Evolutionary conservation across 2,888 invertebrate genomes (phyloP).

Genomic region (Leptinotarsa juncta): DNA sequence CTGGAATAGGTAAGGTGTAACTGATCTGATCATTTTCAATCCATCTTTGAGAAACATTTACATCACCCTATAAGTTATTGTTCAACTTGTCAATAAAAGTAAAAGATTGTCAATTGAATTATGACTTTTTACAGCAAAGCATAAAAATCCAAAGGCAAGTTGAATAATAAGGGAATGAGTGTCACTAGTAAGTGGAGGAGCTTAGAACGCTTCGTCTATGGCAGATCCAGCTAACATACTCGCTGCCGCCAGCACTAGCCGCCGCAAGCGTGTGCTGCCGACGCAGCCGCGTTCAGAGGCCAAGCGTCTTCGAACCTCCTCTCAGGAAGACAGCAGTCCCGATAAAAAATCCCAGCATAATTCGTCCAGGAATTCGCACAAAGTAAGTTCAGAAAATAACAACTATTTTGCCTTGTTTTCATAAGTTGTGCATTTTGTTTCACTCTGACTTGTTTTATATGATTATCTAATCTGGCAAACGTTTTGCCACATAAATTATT

Average conservation of each 20-base stretch:
- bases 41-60: too few species aligned
- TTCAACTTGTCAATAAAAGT: background rate
- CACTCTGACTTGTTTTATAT: too few species aligned
- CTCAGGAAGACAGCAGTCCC: conserved; percentile 53
- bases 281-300: conserved; percentile 71
- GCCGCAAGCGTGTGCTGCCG: conserved; percentile 69
- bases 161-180: conserved; percentile 66
- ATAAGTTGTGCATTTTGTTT: too few species aligned
- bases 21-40: too few species aligned
- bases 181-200: conserved; percentile 71
- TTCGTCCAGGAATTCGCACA: conserved; percentile 37
- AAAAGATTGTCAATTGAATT: conserved; percentile 28
- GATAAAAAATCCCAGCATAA: conserved; percentile 34
- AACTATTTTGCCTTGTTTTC: background rate
- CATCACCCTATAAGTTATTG: conserved; percentile 2
- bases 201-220: conserved; percentile 89
- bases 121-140: conserved; percentile 55
- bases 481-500: too few species aligned
- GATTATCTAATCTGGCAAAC: too few species aligned
- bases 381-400: conserved; percentile 32
- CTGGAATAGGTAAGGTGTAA: too few species aligned
- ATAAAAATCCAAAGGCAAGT: conserved; percentile 56
- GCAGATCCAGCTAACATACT: conserved; percentile 88
- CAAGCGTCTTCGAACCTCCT: conserved; percentile 71
- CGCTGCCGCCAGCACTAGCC: conserved; percentile 71